Base-by-base conservation (phyloP, 2,113 vertebrate species). In the Athene noctua region DNA sequence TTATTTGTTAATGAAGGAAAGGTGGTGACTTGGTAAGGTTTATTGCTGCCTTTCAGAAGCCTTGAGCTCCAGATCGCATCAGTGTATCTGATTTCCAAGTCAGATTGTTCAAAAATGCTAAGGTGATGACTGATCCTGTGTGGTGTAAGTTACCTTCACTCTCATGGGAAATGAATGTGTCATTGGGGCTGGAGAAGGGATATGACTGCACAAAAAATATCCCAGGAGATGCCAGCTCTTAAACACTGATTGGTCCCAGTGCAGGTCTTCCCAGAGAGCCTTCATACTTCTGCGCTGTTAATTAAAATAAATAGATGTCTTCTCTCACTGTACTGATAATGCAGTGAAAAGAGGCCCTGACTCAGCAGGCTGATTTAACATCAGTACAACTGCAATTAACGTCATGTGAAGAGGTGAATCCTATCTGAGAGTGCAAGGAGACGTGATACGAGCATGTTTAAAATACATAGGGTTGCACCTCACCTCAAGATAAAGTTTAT, bases 41-140 rank as follows among this genome's bases (percentile, higher is more conserved):
- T 80, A 2, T 6, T 65, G 71, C 62, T 70, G 62, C 71, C 58
- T 75, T 80, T 83, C 63, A 58, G 88, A 79, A 80, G 49, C 18
- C 66, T 44, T 16, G 6, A 63, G 40, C 25, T 62, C 89, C 30
- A 36, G 81, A 51, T 92, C 63, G 17, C 52, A 12, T 94, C 15
- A 27, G 26, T 49, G 63, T 85, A 40, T 87, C 86, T 65, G 74
- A 67, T 92, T 68, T 90, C 65, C 51, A 90, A 73, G 82, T 72
- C 61, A 93, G 84, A 65, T 86, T 75, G 74, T 57, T 90, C 27
- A 51, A 66, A 95, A 95, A 68, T 66, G 74, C 84, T 63, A 26
- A 71, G 72, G 54, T 36, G 67, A 23, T 72, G 47, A 63, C 68
- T 68, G 85, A 87, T 86, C 57, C 63, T 74, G 17, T 88, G 19